Evolutionary conservation across 2,888 invertebrate species (phyloP).

Genomic region (Adelphocoris suturalis): DNA sequence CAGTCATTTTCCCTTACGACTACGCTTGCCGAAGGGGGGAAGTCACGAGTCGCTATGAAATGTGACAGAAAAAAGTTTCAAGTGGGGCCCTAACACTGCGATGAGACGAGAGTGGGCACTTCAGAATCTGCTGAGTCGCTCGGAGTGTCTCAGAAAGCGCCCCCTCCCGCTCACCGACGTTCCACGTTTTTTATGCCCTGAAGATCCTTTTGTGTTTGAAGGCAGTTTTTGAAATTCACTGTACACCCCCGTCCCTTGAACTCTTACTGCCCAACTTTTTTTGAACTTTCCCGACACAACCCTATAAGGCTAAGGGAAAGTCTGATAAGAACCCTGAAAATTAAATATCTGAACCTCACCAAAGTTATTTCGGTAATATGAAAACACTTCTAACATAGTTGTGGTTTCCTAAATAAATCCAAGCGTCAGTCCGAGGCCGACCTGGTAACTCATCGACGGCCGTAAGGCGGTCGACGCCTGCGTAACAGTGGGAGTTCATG

Average conservation of each 20-base stretch:
- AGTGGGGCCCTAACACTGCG: constrained; percentile 23
- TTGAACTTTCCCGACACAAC: too few relatives aligned
- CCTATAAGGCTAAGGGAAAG: too few relatives aligned
- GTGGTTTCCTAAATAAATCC: too few relatives aligned
- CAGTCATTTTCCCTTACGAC: constrained; percentile 29
- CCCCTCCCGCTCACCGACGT: not conserved
- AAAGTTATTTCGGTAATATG: too few relatives aligned
- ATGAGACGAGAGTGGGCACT: not conserved
- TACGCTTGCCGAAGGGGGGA: not conserved
- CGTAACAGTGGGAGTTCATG: too few relatives aligned
- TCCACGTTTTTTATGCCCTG: constrained; percentile 30
- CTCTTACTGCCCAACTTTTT: too few relatives aligned
- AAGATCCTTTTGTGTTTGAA: constrained; percentile 58
- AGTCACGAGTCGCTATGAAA: constrained; percentile 32
- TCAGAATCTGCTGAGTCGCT: constrained; percentile 27
- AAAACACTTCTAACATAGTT: too few relatives aligned
- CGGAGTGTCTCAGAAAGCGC: constrained; percentile 28
- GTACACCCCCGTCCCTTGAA: not conserved
- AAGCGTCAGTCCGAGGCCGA: too few relatives aligned
- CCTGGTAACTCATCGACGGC: too few relatives aligned
- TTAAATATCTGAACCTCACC: too few relatives aligned
- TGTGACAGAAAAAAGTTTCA: constrained; percentile 58
- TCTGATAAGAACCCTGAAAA: too few relatives aligned
- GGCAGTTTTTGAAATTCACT: constrained; percentile 54
- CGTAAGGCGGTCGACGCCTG: too few relatives aligned